Evolutionary conservation across 2,888 invertebrate species (phyloP).

Genomic region (Xanthia icteritia): DNA sequence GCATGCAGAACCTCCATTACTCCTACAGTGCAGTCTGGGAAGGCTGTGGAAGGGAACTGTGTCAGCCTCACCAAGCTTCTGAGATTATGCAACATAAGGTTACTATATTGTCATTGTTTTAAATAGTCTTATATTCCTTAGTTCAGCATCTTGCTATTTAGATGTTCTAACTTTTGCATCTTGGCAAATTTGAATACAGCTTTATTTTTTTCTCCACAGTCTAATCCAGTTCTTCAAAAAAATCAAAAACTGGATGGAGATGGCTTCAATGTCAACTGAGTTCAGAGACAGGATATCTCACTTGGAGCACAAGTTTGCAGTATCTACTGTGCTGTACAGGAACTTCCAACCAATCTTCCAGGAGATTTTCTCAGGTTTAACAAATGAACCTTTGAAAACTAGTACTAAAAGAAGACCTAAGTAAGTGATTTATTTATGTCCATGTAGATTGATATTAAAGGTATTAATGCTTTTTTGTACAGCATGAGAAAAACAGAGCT

Average conservation of each 20-base stretch:
- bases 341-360: conserved; percentile 97
- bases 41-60: conserved; percentile 96
- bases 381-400: conserved; percentile 88
- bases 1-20: conserved; percentile 95
- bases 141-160: neutral
- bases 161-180: neutral
- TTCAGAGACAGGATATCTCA: conserved; percentile 95
- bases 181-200: neutral
- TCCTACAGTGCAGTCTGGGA: conserved; percentile 94
- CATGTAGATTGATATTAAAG: neutral
- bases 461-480: neutral
- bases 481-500: neutral
- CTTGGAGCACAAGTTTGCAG: conserved; percentile 97
- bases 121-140: neutral
- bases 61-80: conserved; percentile 97
- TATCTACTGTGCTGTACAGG: conserved; percentile 97
- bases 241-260: conserved; percentile 98
- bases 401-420: conserved; percentile 90
- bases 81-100: conserved; percentile 97
- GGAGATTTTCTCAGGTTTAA: conserved; percentile 95
- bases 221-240: conserved; percentile 98
- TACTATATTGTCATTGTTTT: conserved; percentile 49
- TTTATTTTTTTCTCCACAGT: conserved; percentile 87
- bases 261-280: conserved; percentile 96
- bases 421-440: conserved; percentile 72